A percentile compares a stretch with the other conserved stretches of the same genome.
Conservation (phyloP, 2,888 invertebrate genomes). For the Agonopterix subpropinquella region DNA sequence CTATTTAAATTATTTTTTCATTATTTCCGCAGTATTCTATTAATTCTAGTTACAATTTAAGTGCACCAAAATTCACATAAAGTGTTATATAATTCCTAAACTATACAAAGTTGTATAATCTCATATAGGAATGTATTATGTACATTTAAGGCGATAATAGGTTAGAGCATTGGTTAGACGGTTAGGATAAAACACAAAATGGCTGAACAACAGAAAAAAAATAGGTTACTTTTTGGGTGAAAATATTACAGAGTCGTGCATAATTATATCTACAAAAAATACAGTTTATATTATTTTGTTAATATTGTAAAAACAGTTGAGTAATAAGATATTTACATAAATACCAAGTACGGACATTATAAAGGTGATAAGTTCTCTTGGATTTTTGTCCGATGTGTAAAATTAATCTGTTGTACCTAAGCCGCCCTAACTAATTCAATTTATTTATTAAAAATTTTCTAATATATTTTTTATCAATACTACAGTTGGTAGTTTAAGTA, state of each 20-base stretch:
- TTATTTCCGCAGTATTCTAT: constrained; percentile 5
- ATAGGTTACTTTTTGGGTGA: too few species aligned
- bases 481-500: too few species aligned
- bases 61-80: constrained; percentile 41
- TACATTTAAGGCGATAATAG: constrained; percentile 41
- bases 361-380: constrained; percentile 11
- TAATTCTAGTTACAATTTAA: constrained; percentile 7
- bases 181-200: too few species aligned
- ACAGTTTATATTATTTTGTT: background rate
- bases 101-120: constrained; percentile 20
- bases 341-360: constrained; percentile 2
- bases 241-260: too few species aligned
- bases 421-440: constrained; percentile 38
- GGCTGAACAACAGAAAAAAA: too few species aligned
- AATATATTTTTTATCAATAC: too few species aligned
- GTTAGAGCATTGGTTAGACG: constrained; percentile 27
- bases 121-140: constrained; percentile 42
- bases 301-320: constrained; percentile 23
- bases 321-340: constrained; percentile 4
- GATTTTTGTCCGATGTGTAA: constrained; percentile 8
- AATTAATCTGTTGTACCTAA: constrained; percentile 45
- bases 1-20: constrained; percentile 35
- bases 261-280: too few species aligned
- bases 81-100: constrained; percentile 21
- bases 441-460: background rate